phyloP scores from a whole-genome alignment of 2,113 vertebrate genomes.

The Callocephalon fimbriatum region DNA sequence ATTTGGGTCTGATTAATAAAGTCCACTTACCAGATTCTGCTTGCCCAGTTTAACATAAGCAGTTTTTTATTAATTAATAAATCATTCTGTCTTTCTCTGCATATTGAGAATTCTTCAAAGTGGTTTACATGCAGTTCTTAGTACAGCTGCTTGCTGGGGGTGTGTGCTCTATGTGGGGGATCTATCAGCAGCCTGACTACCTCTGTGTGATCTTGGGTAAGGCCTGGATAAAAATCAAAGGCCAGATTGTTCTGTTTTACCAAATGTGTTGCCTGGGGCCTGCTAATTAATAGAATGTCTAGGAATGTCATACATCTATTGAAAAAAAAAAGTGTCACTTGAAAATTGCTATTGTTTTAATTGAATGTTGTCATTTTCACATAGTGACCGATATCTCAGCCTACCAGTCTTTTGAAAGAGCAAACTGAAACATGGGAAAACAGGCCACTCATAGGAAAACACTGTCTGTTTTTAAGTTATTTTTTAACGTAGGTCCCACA shows the following conservation, averaged over 20 bases:
- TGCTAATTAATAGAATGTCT: slow-evolving; percentile 66
- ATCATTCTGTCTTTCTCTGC: background rate
- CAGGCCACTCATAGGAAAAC: background rate
- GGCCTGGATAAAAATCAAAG: slow-evolving; percentile 67
- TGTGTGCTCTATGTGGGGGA: slow-evolving; percentile 55
- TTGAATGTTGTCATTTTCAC: slow-evolving; percentile 57
- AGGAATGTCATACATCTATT: slow-evolving; percentile 67
- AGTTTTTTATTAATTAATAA: slow-evolving; percentile 25
- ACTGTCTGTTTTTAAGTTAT: slow-evolving; percentile 20
- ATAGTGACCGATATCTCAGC: slow-evolving; percentile 56
- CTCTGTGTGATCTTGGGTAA: slow-evolving; percentile 67
- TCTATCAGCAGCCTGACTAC: slow-evolving; percentile 64
- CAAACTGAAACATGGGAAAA: slow-evolving; percentile 54
- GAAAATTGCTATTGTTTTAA: slow-evolving; percentile 71
- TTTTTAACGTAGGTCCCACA: slow-evolving; percentile 42
- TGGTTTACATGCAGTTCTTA: background rate
- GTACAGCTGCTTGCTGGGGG: slow-evolving; percentile 57
- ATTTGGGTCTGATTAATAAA: background rate
- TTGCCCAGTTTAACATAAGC: background rate
- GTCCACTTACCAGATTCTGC: background rate
- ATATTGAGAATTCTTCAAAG: slow-evolving; percentile 53
- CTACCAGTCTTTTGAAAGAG: slow-evolving; percentile 24
- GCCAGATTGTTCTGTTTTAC: slow-evolving; percentile 67
- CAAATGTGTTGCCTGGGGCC: slow-evolving; percentile 63
- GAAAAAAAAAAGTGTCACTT: slow-evolving; percentile 40